A percentile compares a stretch with the other conserved stretches of the same genome.
Conservation (phyloP, 2,797 vertebrate species). For the Percopsis omiscomaycus region DNA sequence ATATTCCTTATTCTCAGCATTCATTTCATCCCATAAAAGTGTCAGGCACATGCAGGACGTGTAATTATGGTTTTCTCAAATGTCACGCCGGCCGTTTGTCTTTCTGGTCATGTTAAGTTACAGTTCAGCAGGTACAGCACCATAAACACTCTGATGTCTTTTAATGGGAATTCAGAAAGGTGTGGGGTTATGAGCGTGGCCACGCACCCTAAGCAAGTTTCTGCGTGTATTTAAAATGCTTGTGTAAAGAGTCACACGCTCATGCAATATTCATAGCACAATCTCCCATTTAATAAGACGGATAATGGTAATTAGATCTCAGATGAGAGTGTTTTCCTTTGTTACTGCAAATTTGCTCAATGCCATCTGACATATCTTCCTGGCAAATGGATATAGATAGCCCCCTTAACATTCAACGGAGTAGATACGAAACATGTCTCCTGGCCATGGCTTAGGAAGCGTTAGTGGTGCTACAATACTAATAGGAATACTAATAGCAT, state of each 20-base stretch:
- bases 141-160: conserved; percentile 24
- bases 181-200: conserved; percentile 1
- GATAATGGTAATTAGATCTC: conserved; percentile 64
- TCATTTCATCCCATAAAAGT: conserved; percentile 60
- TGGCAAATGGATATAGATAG: conserved; percentile 65
- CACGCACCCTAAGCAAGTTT: neutral
- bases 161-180: conserved; percentile 22
- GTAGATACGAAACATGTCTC: conserved; percentile 58
- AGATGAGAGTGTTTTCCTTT: conserved; percentile 60
- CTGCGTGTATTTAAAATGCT: conserved; percentile 11
- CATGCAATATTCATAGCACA: conserved; percentile 60
- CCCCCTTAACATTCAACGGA: conserved; percentile 52
- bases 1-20: conserved; percentile 34
- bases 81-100: conserved; percentile 63
- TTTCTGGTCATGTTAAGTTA: conserved; percentile 42
- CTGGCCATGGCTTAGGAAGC: conserved; percentile 42
- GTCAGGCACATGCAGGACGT: conserved; percentile 52
- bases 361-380: conserved; percentile 49
- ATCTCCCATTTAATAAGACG: conserved; percentile 63
- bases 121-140: conserved; percentile 17
- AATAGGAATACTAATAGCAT: conserved; percentile 52
- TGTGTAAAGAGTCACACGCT: conserved; percentile 38
- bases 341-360: conserved; percentile 53
- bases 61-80: conserved; percentile 66
- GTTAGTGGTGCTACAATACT: conserved; percentile 33